Conservation (phyloP, 2,888 invertebrate genomes). For the Eulithis prunata region DNA sequence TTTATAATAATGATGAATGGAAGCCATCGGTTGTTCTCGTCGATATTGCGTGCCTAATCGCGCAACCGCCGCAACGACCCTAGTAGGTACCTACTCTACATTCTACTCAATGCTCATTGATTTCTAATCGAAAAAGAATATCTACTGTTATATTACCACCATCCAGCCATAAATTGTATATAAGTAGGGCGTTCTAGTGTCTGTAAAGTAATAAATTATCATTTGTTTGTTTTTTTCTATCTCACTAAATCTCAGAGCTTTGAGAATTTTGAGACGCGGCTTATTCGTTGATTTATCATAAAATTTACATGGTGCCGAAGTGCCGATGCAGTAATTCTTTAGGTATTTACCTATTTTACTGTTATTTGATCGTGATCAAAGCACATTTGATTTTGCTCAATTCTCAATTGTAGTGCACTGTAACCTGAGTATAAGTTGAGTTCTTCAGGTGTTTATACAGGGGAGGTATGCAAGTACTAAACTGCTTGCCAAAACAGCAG, state of each 20-base stretch:
- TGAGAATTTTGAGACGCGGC: constrained; percentile 5
- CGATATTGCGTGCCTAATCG: constrained; percentile 80
- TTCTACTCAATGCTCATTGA: constrained; percentile 63
- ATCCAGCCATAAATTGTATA: constrained; percentile 75
- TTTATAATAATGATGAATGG: constrained; percentile 85
- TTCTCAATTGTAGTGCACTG: too few relatives aligned
- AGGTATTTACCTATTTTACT: too few relatives aligned
- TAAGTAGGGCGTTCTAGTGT: constrained; percentile 70
- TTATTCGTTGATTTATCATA: too few relatives aligned
- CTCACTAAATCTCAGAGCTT: constrained; percentile 10
- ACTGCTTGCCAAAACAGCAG: constrained; percentile 23
- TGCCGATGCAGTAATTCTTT: too few relatives aligned
- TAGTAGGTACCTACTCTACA: constrained; percentile 16
- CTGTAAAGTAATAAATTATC: constrained; percentile 63
- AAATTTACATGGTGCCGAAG: too few relatives aligned
- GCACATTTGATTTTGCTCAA: too few relatives aligned
- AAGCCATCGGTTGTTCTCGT: constrained; percentile 69
- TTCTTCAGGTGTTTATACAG: background rate
- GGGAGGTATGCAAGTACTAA: too few relatives aligned
- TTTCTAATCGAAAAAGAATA: constrained; percentile 81
- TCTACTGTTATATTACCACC: constrained; percentile 49
- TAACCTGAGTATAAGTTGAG: background rate
- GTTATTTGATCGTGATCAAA: too few relatives aligned
- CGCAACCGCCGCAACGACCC: constrained; percentile 63
- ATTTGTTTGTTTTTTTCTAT: constrained; percentile 34